Base-by-base conservation (phyloP, 2,888 invertebrate species). In the Podotricha telesiphe region DNA sequence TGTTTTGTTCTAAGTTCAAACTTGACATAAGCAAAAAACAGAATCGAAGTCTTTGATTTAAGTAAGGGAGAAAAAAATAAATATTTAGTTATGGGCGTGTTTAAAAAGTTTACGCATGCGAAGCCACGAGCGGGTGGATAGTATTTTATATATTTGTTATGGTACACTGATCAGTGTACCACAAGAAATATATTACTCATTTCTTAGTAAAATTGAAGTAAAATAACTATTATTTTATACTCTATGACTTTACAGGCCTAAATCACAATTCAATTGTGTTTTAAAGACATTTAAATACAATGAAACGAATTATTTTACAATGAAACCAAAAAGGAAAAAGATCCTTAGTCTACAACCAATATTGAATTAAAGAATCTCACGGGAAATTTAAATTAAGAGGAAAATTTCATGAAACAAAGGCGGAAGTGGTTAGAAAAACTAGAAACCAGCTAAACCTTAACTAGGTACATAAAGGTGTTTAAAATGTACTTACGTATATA, bases 321-420 rank as follows among this genome's bases (percentile, higher is more conserved):
- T 37, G 13, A 61, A 19, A 67, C 17, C 2, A 17, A 34, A 11
- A 61, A 37, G 42, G 50, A 58, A 66, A 67, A 51, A 11, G 28
- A 53, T 19, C 15, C 15, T 53, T 7, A 64, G 67, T 68, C 51
- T 70, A 63, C 66, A 53, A 20, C 56, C 42, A 47, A 70, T 66
- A 73, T 70, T 73, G 64, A 70, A 73, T 70, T 66, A 69, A 63
- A 56, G 37, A 47, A 53, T 68, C 61, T 68, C 64, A 19, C 15
- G 53, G 56, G 48, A 70, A 61, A 65, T 69, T 69, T 69, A 56
- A 72, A 72, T 70, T 68, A 68, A 63, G 64, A 70, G 47, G 62
- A 64, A 72, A 70, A 72, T 64, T 45, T 67, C 67, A 73, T 70
- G 50, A 70, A 72, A 70, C 63, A 64, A 70, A 68, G 66, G 70